These are phyloP conservation scores for Cossypha polioptera DNA, from an alignment of 2,797 vertebrate species.

Conservation along the genomic window DNA sequence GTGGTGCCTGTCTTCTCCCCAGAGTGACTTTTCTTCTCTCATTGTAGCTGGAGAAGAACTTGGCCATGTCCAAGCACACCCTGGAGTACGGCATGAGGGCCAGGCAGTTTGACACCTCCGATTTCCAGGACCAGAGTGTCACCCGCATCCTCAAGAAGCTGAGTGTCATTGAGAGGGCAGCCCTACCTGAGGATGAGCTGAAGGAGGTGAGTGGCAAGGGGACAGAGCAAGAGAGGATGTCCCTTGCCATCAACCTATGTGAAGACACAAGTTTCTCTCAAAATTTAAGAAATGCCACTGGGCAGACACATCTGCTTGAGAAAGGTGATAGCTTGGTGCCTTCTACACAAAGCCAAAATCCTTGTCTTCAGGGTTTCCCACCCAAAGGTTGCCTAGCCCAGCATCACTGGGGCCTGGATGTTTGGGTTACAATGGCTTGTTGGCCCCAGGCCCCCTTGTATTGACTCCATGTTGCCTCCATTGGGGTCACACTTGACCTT, in stretches of 20 bases:
- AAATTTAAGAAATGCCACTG: not conserved
- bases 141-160: constrained; percentile 89
- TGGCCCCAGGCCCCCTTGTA: not conserved
- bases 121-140: constrained; percentile 84
- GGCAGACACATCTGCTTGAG: not conserved
- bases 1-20: not conserved
- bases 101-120: constrained; percentile 83
- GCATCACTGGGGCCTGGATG: not conserved
- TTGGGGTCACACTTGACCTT: not conserved
- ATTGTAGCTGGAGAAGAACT: constrained; percentile 85
- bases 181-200: constrained; percentile 79
- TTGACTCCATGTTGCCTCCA: not conserved
- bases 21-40: not conserved
- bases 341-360: not conserved
- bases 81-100: constrained; percentile 82
- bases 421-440: not conserved
- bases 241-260: not conserved
- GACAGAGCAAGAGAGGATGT: not conserved
- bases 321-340: not conserved
- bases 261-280: not conserved
- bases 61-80: constrained; percentile 89
- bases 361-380: not conserved
- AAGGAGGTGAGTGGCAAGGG: constrained; percentile 79
- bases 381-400: not conserved
- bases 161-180: constrained; percentile 89